Base-by-base conservation (phyloP, 2,888 invertebrate species). In the Orthonevra nobilis region DNA sequence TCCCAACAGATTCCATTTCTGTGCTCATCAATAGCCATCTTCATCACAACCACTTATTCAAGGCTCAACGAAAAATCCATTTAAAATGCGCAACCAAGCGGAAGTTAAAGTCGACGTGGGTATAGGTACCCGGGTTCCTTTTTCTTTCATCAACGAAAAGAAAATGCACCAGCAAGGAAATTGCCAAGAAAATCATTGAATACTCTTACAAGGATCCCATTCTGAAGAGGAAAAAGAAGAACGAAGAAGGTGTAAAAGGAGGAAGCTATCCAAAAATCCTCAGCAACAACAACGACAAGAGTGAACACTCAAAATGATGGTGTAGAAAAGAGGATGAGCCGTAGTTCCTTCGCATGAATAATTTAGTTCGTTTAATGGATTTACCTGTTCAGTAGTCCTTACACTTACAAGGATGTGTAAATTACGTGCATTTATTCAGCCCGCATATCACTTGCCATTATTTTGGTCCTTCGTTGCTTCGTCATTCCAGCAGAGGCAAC, bases 381-480 rank as follows among this genome's bases (percentile, higher is more conserved):
- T 61, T 70, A 70, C 61, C 70, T 70, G 52, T 19, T 61, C 52
- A 23, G 70, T 34, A 70, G 70, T 61, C 70, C 34, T 9, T 9
- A 10, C 48, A 40, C 60, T 60, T 42, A 42, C 44, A 52, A 61
- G 52, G 52, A 60, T 44, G 52, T 61, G 61, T 61, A 61, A 70
- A 70, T 70, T 70, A 52, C 70, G 70, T 70, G 54, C 61, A 70
- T 61, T 70, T 61, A 70, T 70, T 70, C 70, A 70, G 52, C 70
- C 54, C 50, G 58, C 61, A 70, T 54, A 52, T 61, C 61, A 69
- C 52, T 42, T 64, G 52, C 7, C 32, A 64, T 64, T 42, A 26
- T 46, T 30, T 42, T 42, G 40, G 40, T 36, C 36, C 54, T 54
- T 54, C 36, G n/a, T n/a, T n/a, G n/a, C n/a, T n/a, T n/a, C n/a